Evolutionary conservation across 2,113 vertebrate species (phyloP).

Genomic region (Empidonax traillii): DNA sequence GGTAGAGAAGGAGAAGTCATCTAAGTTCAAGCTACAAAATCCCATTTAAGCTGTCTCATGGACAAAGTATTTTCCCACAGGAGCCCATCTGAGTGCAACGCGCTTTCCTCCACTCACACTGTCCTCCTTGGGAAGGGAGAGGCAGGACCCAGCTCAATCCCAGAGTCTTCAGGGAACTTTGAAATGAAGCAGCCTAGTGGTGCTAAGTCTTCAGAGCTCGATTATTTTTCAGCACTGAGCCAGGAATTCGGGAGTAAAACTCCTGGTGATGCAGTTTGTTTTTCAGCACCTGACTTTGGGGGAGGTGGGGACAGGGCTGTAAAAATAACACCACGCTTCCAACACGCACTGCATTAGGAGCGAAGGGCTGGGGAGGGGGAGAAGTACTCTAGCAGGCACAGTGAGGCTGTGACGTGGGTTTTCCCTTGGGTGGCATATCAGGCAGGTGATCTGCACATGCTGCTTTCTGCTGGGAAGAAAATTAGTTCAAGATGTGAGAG

Average conservation of each 20-base stretch:
- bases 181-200: not conserved
- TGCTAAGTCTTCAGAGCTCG: not conserved
- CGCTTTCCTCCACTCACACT: not conserved
- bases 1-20: not conserved
- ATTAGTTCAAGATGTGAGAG: not conserved
- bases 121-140: not conserved
- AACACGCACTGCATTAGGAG: not conserved
- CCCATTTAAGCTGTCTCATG: not conserved
- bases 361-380: not conserved
- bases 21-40: not conserved
- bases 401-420: not conserved
- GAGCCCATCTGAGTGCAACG: not conserved
- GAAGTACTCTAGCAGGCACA: not conserved
- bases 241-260: not conserved
- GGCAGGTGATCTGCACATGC: not conserved
- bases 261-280: not conserved
- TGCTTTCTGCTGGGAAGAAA: slow-evolving; percentile 1
- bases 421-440: not conserved
- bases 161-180: not conserved
- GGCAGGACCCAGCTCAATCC: not conserved
- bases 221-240: not conserved
- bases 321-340: slow-evolving; percentile 5
- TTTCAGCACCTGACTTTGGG: slow-evolving; percentile 13
- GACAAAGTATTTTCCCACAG: not conserved
- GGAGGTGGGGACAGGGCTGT: not conserved